phyloP scores from a whole-genome alignment of 2,797 vertebrate species.

The Neosalanx taihuensis region DNA sequence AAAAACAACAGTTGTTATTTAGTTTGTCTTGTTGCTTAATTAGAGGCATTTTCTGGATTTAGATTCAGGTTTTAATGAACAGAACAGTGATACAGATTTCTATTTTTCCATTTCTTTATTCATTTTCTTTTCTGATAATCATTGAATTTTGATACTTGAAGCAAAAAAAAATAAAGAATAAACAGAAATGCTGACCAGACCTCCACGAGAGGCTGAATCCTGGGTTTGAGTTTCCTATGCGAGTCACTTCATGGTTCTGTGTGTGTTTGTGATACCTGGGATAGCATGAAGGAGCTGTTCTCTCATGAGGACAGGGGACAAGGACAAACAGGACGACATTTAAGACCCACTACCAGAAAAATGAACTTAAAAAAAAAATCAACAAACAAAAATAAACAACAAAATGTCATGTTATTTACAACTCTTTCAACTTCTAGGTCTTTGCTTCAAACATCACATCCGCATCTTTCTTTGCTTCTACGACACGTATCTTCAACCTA shows the following conservation, averaged over 20 bases:
- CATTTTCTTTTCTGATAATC: constrained; percentile 69
- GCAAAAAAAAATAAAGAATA: constrained; percentile 60
- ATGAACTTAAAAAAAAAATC: constrained; percentile 45
- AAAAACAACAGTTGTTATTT: neutral
- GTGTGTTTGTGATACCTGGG: constrained; percentile 44
- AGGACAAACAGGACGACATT: constrained; percentile 56
- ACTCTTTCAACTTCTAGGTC: constrained; percentile 60
- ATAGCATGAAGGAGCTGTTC: constrained; percentile 43
- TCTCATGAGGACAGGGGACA: constrained; percentile 59
- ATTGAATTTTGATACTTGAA: constrained; percentile 70
- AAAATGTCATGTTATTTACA: constrained; percentile 67
- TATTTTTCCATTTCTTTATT: constrained; percentile 75
- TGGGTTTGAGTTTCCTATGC: constrained; percentile 42
- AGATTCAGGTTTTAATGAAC: neutral
- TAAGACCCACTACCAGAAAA: constrained; percentile 60
- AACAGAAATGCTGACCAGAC: constrained; percentile 66
- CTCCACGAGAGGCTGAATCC: constrained; percentile 52
- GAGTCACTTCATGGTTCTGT: constrained; percentile 36
- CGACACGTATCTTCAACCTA: constrained; percentile 64
- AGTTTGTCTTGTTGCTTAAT: neutral
- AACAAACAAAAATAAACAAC: constrained; percentile 23
- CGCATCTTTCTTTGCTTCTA: constrained; percentile 55
- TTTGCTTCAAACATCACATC: constrained; percentile 61
- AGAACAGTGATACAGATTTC: neutral
- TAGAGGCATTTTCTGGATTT: neutral